Percentiles rank a stretch among this genome's conserved stretches.
Conservation (phyloP, 2,113 vertebrate genomes). For the Passer domesticus region DNA sequence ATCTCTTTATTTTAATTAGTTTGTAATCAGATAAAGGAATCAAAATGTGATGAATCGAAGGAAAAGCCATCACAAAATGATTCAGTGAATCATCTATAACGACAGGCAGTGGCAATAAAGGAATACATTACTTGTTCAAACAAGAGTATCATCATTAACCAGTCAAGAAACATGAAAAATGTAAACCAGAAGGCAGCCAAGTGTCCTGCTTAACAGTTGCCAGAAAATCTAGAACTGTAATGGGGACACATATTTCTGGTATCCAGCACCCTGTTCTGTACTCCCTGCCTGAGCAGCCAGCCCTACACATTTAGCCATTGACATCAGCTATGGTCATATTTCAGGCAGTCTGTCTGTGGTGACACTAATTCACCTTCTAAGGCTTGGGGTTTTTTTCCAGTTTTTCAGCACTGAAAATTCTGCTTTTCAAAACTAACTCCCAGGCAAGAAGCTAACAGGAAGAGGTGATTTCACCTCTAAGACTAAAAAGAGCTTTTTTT, state of each 20-base stretch:
- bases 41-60: background rate
- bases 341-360: background rate
- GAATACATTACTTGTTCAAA: background rate
- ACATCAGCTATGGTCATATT: background rate
- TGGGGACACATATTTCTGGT: background rate
- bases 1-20: conserved; percentile 15
- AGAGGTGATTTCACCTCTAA: background rate
- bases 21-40: background rate
- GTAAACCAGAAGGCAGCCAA: background rate
- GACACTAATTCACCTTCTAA: background rate
- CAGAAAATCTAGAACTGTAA: background rate
- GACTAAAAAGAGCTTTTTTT: background rate
- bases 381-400: background rate
- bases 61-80: background rate
- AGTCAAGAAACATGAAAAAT: background rate
- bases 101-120: background rate
- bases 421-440: background rate
- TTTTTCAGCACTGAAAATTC: background rate
- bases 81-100: background rate
- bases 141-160: background rate
- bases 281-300: background rate
- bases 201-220: background rate
- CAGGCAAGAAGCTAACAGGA: background rate
- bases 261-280: background rate
- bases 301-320: background rate